Evolutionary conservation across 2,888 invertebrate species (phyloP), one percentile per base, ranked within the genome.

Genomic region (Eupithecia exiguata): DNA sequence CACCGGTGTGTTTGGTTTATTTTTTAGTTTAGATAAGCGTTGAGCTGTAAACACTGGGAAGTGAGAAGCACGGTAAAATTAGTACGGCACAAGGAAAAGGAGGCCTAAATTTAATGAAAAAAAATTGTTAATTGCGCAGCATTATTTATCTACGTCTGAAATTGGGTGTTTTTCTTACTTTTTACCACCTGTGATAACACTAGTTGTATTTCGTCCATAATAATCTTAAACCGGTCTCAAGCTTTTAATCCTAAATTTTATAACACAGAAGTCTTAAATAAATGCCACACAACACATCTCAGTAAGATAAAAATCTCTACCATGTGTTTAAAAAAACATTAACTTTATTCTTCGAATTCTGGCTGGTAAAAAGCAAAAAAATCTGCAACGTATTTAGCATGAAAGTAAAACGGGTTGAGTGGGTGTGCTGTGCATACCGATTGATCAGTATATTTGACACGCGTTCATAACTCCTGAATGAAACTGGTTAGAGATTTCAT

Each of bases 281-380:
- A 62, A 58, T 35, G 16, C 62, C 16, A 62, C 18, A 62, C 16
- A 62, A 35, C 18, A 62, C 61, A 61, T 61, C 35, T 35, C 35
- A 35, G 35, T 1, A 35, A 62, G 62, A 62, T 62, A 35, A 62
- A 25, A 62, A 35, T 62, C 35, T 62, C 16, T 16, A 5, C 58
- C 58, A 61, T 16, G 61, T 69, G 21, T 53, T 58, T 58, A 58
- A 58, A 58, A 53, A 58, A 58, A 58, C 75, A 72, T 71, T 49
- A 63, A 53, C 71, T 69, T 68, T 43, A 35, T 71, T 69, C 61
- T 62, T 75, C 69, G 69, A 74, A 65, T 18, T 53, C 58, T 65
- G 69, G 67, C 70, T 69, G 75, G 63, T 40, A 72, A 70, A 69
- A 71, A 66, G 69, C 14, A 66, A 69, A 70, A n/a, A 68, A 72